Evolutionary conservation across 2,888 invertebrate species (phyloP).

Genomic region (Panopea generosa): DNA sequence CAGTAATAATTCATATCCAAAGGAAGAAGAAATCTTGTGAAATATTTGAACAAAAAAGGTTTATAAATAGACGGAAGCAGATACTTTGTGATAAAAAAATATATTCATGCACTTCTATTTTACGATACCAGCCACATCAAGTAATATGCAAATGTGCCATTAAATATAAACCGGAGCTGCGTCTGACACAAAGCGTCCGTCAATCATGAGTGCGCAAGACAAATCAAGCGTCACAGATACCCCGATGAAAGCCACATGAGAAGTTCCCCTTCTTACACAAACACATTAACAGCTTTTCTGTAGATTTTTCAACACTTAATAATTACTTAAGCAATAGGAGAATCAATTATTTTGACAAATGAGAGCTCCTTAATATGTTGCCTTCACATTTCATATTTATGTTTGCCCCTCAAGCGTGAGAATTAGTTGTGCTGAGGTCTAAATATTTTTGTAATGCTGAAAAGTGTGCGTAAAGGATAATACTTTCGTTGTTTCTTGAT

Average conservation of each 20-base stretch:
- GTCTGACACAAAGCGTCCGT: constrained; percentile 32
- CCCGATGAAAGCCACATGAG: constrained; percentile 56
- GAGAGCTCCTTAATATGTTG: constrained; percentile 49
- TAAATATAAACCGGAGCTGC: background rate
- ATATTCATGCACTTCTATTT: too few relatives aligned
- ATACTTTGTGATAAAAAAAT: too few relatives aligned
- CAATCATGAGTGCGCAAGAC: constrained; percentile 34
- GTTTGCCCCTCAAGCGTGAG: constrained; percentile 44
- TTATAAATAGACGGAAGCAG: too few relatives aligned
- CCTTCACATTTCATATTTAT: constrained; percentile 39
- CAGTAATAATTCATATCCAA: too few relatives aligned
- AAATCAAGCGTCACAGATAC: constrained; percentile 57
- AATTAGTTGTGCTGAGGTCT: constrained; percentile 28
- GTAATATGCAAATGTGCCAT: too few relatives aligned
- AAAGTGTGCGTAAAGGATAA: too few relatives aligned
- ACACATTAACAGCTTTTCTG: constrained; percentile 67
- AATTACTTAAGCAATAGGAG: constrained; percentile 60
- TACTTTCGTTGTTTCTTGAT: too few relatives aligned
- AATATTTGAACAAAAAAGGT: too few relatives aligned
- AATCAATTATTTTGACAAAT: constrained; percentile 65
- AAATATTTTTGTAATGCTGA: constrained; percentile 9
- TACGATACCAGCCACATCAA: too few relatives aligned
- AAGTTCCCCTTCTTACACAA: constrained; percentile 50
- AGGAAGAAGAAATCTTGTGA: too few relatives aligned
- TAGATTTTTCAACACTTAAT: constrained; percentile 63